Percentiles rank a stretch among this genome's conserved stretches.
Conservation (phyloP, 1,140 invertebrate species). For the Muscidifurax raptorellus region DNA sequence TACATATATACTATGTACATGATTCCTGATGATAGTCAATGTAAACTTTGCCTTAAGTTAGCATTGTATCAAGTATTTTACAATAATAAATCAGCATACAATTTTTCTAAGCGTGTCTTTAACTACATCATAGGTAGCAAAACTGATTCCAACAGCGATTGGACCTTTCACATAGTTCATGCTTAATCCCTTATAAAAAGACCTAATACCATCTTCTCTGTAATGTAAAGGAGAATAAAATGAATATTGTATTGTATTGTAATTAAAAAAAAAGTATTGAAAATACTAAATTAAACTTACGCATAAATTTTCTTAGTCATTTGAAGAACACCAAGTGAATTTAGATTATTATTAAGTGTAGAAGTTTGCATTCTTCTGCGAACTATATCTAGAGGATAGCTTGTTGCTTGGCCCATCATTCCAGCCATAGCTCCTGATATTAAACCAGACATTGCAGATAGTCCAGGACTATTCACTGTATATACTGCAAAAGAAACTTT, state of each 20-base stretch:
- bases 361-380: constrained; percentile 90
- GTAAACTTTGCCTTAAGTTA: neutral
- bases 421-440: constrained; percentile 94
- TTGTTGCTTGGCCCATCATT: constrained; percentile 94
- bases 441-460: constrained; percentile 80
- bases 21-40: neutral
- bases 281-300: constrained; percentile 67
- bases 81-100: constrained; percentile 52
- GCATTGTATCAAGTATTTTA: neutral
- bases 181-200: constrained; percentile 97
- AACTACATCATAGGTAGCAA: constrained; percentile 94
- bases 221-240: constrained; percentile 60
- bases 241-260: constrained; percentile 17
- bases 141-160: constrained; percentile 98
- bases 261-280: constrained; percentile 29
- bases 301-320: constrained; percentile 81
- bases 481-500: constrained; percentile 62
- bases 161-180: constrained; percentile 99
- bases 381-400: constrained; percentile 96
- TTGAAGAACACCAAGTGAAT: constrained; percentile 79
- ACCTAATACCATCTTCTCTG: constrained; percentile 91
- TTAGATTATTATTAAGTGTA: constrained; percentile 76
- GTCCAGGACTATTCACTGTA: constrained; percentile 67
- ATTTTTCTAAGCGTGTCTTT: constrained; percentile 77
- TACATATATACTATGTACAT: constrained; percentile 36